Conservation (phyloP, 23 tunicate species). For the Styela clava region DNA sequence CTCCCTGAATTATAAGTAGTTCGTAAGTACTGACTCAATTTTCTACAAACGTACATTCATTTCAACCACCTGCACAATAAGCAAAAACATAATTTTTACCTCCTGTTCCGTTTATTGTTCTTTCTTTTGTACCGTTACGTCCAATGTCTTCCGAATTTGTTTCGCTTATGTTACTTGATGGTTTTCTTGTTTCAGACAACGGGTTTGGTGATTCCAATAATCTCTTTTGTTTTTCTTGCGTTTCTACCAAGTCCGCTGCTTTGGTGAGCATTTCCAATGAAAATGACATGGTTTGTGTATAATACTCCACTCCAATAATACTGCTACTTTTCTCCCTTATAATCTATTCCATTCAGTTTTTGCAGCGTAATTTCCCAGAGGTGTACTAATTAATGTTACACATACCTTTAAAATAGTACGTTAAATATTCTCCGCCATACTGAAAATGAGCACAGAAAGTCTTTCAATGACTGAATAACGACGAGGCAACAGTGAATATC, state of each 20-base stretch:
- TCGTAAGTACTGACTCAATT: no score
- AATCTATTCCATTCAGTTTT: conserved; percentile 9
- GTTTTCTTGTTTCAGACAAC: background rate
- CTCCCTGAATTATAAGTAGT: no score
- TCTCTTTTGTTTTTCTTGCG: background rate
- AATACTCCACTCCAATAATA: background rate
- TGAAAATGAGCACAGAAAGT: background rate
- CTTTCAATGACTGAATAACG: no score
- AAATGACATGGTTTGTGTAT: conserved; percentile 1
- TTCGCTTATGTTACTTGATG: background rate
- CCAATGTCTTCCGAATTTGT: background rate
- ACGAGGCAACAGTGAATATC: no score
- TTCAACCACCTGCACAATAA: no score
- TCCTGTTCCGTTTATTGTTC: background rate
- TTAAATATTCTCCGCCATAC: background rate
- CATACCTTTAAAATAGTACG: background rate
- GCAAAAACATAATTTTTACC: no score
- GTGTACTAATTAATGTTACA: background rate
- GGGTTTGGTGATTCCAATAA: background rate
- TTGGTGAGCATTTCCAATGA: conserved; percentile 21
- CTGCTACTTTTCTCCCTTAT: background rate
- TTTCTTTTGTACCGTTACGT: background rate
- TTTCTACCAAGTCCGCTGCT: conserved; percentile 21
- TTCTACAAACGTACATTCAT: background rate
- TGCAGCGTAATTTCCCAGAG: background rate